A percentile compares a stretch with the other conserved stretches of the same genome.
Conservation (phyloP, 2,888 invertebrate species). For the Orthosia incerta region DNA sequence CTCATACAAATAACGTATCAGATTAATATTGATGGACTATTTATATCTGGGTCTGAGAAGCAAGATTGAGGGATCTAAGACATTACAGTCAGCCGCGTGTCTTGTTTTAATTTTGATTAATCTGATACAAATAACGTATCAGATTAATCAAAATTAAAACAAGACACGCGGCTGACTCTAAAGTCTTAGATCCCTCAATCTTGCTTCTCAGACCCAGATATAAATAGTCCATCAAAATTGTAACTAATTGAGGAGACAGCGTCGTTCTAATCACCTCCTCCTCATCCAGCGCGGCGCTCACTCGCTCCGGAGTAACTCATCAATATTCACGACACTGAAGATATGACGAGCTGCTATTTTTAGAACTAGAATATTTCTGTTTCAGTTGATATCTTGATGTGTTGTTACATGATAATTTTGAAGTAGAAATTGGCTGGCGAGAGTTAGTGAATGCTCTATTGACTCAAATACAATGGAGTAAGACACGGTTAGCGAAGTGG, state of each 20-base stretch:
- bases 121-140: too few relatives aligned
- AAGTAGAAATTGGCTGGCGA: not conserved
- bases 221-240: constrained; percentile 41
- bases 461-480: too few relatives aligned
- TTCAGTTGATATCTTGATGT: not conserved
- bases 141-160: too few relatives aligned
- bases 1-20: too few relatives aligned
- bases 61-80: too few relatives aligned
- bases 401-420: not conserved
- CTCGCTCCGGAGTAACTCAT: constrained; percentile 42
- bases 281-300: not conserved
- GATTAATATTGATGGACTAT: constrained; percentile 41
- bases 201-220: constrained; percentile 2
- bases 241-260: constrained; percentile 47
- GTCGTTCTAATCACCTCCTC: constrained; percentile 48
- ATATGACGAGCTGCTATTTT: constrained; percentile 47
- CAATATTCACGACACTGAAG: constrained; percentile 56
- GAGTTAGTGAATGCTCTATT: too few relatives aligned
- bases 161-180: too few relatives aligned
- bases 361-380: constrained; percentile 21
- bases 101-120: too few relatives aligned
- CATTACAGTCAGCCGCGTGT: too few relatives aligned
- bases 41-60: constrained; percentile 15
- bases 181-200: too few relatives aligned
- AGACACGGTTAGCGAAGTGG: too few relatives aligned